Conservation (phyloP, 2,888 invertebrate species). For the Mechanitis mazaeus region DNA sequence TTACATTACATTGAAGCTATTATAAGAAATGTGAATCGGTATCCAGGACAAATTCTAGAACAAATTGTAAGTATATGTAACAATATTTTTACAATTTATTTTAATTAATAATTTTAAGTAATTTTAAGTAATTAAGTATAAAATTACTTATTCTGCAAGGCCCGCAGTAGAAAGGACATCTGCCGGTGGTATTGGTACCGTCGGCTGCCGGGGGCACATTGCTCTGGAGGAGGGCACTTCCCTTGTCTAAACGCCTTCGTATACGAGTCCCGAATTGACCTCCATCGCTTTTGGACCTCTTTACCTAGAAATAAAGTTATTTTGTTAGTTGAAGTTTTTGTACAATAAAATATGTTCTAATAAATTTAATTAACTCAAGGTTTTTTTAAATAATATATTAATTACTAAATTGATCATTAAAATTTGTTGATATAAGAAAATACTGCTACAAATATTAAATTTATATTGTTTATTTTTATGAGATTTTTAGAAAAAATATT, state of each 20-base stretch:
- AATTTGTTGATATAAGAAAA: too few species aligned
- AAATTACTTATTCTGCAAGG: constrained; percentile 64
- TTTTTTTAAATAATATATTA: not conserved
- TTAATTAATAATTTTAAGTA: too few species aligned
- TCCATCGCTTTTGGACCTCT: constrained; percentile 71
- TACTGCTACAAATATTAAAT: too few species aligned
- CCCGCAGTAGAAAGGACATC: constrained; percentile 60
- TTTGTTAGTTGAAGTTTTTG: not conserved
- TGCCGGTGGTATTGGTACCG: constrained; percentile 62
- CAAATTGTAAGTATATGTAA: too few species aligned
- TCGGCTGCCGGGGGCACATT: constrained; percentile 55
- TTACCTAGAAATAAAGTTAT: constrained; percentile 49
- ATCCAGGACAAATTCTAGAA: too few species aligned
- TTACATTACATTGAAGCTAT: too few species aligned
- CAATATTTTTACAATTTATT: too few species aligned
- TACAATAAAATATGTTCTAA: not conserved
- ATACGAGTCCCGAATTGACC: constrained; percentile 68
- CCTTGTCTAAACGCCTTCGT: constrained; percentile 69
- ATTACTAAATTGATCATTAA: too few species aligned
- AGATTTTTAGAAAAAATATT: too few species aligned
- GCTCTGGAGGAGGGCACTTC: constrained; percentile 60
- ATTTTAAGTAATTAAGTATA: constrained; percentile 13
- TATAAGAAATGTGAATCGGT: too few species aligned
- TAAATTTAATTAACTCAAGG: not conserved
- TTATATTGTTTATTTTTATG: too few species aligned